Conservation (phyloP, 1,140 invertebrate species). For the Drosophila asahinai region DNA sequence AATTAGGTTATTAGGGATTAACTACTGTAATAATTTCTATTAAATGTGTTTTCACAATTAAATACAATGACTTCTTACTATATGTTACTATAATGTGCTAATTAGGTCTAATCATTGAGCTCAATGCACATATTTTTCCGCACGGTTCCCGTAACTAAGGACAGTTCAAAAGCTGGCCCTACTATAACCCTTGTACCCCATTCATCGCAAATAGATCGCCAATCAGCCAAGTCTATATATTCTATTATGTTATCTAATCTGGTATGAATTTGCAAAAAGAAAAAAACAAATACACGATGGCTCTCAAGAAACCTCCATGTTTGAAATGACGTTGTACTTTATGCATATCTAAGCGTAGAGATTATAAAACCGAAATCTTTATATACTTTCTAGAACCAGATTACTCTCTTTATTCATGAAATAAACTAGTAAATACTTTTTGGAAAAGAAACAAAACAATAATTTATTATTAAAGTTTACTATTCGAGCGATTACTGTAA, state of each 20-base stretch:
- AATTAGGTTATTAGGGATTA: neutral
- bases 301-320: constrained; percentile 30
- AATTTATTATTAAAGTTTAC: constrained; percentile 5
- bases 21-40: neutral
- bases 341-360: constrained; percentile 19
- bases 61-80: neutral
- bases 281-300: constrained; percentile 20
- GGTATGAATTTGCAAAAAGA: constrained; percentile 27
- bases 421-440: neutral
- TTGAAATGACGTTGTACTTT: constrained; percentile 26
- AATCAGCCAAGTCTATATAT: constrained; percentile 36
- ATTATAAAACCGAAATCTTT: neutral
- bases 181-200: constrained; percentile 38
- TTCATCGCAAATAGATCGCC: constrained; percentile 35
- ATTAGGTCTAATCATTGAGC: neutral
- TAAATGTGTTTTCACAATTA: neutral
- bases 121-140: constrained; percentile 1
- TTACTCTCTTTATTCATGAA: neutral
- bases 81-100: constrained; percentile 1
- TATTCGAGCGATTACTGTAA: neutral
- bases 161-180: constrained; percentile 26
- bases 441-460: no score
- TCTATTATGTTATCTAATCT: constrained; percentile 48
- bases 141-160: neutral
- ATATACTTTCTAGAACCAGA: constrained; percentile 8